These are phyloP conservation scores for Falco punctatus DNA, from an alignment of 2,113 vertebrate genomes.

Conservation along the genomic window DNA sequence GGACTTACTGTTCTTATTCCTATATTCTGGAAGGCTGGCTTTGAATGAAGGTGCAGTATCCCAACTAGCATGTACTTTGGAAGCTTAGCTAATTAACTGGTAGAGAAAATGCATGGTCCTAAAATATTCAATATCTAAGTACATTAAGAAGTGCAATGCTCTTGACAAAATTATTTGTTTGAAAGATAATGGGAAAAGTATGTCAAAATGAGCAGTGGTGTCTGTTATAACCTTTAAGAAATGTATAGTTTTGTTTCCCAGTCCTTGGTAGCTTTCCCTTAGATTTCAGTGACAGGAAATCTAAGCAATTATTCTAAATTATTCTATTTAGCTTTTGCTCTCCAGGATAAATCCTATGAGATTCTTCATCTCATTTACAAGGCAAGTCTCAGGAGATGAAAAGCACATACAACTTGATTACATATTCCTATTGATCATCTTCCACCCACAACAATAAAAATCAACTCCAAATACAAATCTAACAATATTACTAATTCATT, in stretches of 20 bases:
- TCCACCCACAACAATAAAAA: constrained; percentile 63
- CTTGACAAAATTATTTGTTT: constrained; percentile 40
- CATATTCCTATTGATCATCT: constrained; percentile 64
- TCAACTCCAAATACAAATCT: constrained; percentile 68
- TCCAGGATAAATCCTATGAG: constrained; percentile 61
- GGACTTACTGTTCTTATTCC: constrained; percentile 34
- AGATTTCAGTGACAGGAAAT: constrained; percentile 36
- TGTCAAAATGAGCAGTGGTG: constrained; percentile 5
- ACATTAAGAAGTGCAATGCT: background rate
- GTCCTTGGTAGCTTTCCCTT: background rate
- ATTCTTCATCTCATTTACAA: constrained; percentile 58
- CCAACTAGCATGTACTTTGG: background rate
- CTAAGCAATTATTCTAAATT: constrained; percentile 45
- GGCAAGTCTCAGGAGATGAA: constrained; percentile 45
- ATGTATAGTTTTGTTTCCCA: background rate
- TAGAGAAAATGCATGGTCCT: constrained; percentile 27
- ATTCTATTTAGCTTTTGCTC: constrained; percentile 50
- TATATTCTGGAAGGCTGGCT: constrained; percentile 33
- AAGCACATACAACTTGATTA: constrained; percentile 61
- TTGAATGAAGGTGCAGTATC: constrained; percentile 27
- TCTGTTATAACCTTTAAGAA: background rate
- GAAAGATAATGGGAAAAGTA: constrained; percentile 6
- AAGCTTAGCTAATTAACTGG: constrained; percentile 47
- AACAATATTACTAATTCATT: constrained; percentile 75
- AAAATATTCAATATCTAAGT: constrained; percentile 13